Percentiles rank a stretch among this genome's conserved stretches.
Evolutionary conservation across 2,113 vertebrate species (phyloP).

Genomic region (Sander lucioperca): DNA sequence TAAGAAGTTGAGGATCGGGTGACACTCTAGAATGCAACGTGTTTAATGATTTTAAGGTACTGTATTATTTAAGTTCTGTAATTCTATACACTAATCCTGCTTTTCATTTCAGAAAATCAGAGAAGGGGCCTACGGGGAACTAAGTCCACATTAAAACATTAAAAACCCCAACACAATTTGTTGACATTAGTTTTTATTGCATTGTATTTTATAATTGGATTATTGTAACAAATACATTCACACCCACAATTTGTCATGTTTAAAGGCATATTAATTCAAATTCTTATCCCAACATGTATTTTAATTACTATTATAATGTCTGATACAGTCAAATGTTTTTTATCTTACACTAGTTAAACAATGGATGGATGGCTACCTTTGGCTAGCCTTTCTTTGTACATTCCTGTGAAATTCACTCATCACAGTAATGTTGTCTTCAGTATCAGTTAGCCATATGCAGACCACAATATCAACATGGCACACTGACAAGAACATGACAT

Average conservation of each 20-base stretch:
- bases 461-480: not conserved
- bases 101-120: conserved; percentile 36
- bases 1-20: not conserved
- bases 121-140: not conserved
- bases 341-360: not conserved
- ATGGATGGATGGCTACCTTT: not conserved
- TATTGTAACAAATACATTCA: not conserved
- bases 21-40: not conserved
- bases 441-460: not conserved
- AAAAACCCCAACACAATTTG: not conserved
- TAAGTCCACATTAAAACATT: not conserved
- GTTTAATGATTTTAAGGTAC: no score
- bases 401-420: not conserved
- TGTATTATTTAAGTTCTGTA: not conserved
- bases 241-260: not conserved
- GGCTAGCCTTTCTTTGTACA: not conserved
- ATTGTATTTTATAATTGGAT: not conserved
- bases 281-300: not conserved
- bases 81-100: not conserved
- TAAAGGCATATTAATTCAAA: not conserved
- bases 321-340: not conserved
- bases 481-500: not conserved
- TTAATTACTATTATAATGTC: not conserved
- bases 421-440: not conserved
- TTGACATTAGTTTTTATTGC: not conserved